Base-by-base conservation (phyloP, 2,888 invertebrate species). In the Mythimna loreyi region DNA sequence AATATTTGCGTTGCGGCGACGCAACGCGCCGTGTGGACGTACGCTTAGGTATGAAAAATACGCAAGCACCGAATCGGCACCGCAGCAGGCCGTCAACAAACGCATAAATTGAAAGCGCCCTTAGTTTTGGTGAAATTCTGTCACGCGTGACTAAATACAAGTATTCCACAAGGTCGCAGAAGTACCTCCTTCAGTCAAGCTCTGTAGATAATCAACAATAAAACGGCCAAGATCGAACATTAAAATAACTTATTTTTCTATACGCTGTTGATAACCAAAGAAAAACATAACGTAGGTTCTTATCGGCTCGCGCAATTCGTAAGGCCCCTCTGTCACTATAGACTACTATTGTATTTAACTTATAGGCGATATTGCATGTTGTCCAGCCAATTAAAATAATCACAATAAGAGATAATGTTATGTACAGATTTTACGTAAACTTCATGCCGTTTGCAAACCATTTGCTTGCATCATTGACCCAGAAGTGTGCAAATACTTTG, bases 381-480 rank as follows among this genome's bases (percentile, higher is more conserved):
- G 58, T 55, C 36, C 77, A 71, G 33, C 71, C 76, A 76, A 75
- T 75, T 75, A 75, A 76, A 75, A 75, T 75, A 75, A 75, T 76
- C 65, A 71, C 53, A 67, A 67, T 60, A 66, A 52, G 33, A 60
- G 77, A 76, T 76, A 71, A 76, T 63, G 33, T 71, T 61, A 55
- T n/a, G 33, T 40, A 50, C n/a, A 43, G 58, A 71, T 76, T 71
- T 62, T 59, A 71, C 65, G 25, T 58, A 65, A 70, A 62, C 61
- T 50, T 65, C 33, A n/a, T 52, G 66, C n/a, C 36, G 47, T 57
- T 74, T 49, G 25, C 47, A 40, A 40, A 47, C 30, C n/a, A 40
- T 75, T 63, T 75, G 45, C 56, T 63, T 75, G 45, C 56, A 75
- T 75, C 50, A 69, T 60, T 75, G 70, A 75, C 75, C 74, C 49